Evolutionary conservation across 1,140 invertebrate genomes (phyloP).

Genomic region (Augochlora pura): DNA sequence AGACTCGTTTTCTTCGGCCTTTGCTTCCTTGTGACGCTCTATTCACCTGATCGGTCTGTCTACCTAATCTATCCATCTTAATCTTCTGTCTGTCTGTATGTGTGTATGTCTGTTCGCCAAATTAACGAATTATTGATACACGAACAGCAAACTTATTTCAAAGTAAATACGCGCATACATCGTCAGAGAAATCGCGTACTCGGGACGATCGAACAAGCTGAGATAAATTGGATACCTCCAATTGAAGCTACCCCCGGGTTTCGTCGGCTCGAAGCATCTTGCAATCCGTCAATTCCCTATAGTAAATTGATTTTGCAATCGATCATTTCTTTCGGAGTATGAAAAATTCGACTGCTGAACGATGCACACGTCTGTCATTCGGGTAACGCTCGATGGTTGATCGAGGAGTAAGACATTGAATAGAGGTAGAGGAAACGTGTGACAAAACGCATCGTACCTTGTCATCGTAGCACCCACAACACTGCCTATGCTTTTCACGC

Average conservation of each 20-base stretch:
- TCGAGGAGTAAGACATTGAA: background rate
- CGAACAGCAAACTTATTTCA: slow-evolving; percentile 50
- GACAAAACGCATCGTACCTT: slow-evolving; percentile 38
- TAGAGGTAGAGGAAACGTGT: slow-evolving; percentile 38
- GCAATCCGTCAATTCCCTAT: too few relatives aligned
- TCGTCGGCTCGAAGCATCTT: too few relatives aligned
- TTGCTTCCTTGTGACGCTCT: slow-evolving; percentile 7
- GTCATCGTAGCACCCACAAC: slow-evolving; percentile 40
- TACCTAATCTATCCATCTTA: background rate
- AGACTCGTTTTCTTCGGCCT: background rate
- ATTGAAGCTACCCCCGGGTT: slow-evolving; percentile 46
- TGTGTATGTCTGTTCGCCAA: slow-evolving; percentile 19
- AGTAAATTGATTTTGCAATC: too few relatives aligned
- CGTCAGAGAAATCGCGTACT: slow-evolving; percentile 28
- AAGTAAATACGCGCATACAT: slow-evolving; percentile 37
- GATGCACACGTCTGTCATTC: too few relatives aligned
- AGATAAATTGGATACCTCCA: slow-evolving; percentile 45
- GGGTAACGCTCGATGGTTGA: background rate
- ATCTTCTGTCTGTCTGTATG: slow-evolving; percentile 19
- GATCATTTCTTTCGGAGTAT: too few relatives aligned
- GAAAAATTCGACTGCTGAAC: too few relatives aligned
- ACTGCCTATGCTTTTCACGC: slow-evolving; percentile 43
- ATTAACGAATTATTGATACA: slow-evolving; percentile 45
- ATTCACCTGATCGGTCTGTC: slow-evolving; percentile 5
- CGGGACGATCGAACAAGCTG: background rate